These are phyloP conservation scores for Liopterus haemorrhoidalis DNA, from an alignment of 2,888 invertebrate species.

Conservation along the genomic window DNA sequence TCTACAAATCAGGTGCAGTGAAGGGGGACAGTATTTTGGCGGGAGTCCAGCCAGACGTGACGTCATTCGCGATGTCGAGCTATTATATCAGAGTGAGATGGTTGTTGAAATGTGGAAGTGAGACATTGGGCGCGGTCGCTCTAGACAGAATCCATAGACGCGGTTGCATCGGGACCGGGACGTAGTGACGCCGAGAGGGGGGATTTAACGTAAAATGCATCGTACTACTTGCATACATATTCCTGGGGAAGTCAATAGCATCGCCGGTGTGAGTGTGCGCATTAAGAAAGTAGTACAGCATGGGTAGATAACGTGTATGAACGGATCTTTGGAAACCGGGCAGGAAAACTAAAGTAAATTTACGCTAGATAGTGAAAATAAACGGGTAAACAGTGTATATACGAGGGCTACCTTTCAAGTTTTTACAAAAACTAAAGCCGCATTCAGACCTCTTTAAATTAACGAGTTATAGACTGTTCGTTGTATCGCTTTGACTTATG, in stretches of 20 bases:
- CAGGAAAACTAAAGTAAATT: too few relatives aligned
- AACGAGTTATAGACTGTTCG: too few relatives aligned
- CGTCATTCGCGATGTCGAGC: conserved; percentile 27
- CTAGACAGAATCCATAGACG: neutral
- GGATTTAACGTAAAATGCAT: conserved; percentile 40
- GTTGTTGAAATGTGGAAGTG: conserved; percentile 15
- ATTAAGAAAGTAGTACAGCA: too few relatives aligned
- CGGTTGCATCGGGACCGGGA: conserved; percentile 1
- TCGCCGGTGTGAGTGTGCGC: too few relatives aligned
- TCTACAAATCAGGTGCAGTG: conserved; percentile 34
- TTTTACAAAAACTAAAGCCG: too few relatives aligned
- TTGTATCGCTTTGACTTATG: too few relatives aligned
- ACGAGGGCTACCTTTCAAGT: too few relatives aligned
- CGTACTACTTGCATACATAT: conserved; percentile 42
- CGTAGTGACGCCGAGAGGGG: conserved; percentile 4
- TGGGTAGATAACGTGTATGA: too few relatives aligned
- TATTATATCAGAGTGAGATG: conserved; percentile 25
- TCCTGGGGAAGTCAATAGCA: conserved; percentile 35
- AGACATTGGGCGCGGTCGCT: conserved; percentile 21
- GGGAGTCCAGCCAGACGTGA: conserved; percentile 38
- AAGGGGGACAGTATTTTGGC: conserved; percentile 35
- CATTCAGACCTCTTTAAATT: too few relatives aligned
- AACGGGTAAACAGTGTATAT: too few relatives aligned
- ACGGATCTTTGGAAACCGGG: too few relatives aligned
- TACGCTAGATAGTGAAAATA: too few relatives aligned